Conservation (phyloP, 2,113 vertebrate genomes). For the Chionomys nivalis region DNA sequence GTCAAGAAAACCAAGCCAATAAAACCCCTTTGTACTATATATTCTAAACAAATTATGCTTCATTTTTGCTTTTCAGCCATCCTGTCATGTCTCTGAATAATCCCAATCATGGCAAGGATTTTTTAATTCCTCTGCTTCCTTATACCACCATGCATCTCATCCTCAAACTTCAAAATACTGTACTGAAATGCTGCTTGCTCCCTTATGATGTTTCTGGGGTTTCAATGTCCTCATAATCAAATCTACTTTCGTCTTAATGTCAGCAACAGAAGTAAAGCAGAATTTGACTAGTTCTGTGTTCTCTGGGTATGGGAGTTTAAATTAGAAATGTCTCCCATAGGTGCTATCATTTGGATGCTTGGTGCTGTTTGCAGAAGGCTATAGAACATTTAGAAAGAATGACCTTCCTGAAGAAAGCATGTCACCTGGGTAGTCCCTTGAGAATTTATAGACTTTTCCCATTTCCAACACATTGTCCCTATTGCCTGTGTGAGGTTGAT, state of each 20-base stretch:
- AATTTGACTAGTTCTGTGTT: not conserved
- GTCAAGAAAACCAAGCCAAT: not conserved
- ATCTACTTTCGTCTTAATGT: not conserved
- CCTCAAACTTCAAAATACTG: not conserved
- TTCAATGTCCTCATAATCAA: not conserved
- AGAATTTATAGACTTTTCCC: not conserved
- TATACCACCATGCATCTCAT: not conserved
- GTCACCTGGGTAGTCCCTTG: not conserved
- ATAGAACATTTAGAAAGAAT: not conserved
- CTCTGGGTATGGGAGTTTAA: not conserved
- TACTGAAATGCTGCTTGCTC: not conserved
- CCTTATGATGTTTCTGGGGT: not conserved
- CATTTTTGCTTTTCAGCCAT: not conserved
- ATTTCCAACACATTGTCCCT: not conserved
- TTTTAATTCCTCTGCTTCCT: not conserved
- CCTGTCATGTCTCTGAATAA: not conserved
- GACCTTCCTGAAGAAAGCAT: not conserved
- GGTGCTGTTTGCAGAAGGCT: not conserved
- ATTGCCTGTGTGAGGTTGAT: not conserved
- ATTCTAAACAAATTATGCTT: not conserved
- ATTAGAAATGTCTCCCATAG: not conserved
- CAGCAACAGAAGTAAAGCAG: not conserved
- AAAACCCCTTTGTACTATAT: not conserved
- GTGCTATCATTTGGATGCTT: not conserved
- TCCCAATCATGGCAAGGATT: not conserved